phyloP scores from a whole-genome alignment of 2,113 vertebrate genomes.

The Paradoxurus hermaphroditus region DNA sequence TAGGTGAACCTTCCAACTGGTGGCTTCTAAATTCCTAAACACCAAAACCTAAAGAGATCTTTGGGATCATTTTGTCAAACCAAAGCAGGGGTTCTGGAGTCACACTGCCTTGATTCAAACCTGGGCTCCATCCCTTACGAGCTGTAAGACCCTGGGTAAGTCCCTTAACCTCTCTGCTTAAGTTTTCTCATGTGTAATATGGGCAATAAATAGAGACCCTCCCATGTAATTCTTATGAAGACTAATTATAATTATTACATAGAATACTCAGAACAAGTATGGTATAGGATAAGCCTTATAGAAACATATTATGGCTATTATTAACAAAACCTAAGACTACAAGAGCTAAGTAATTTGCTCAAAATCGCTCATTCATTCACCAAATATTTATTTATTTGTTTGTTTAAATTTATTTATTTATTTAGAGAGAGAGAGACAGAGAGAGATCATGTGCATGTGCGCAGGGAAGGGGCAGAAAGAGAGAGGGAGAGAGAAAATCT shows the following conservation, averaged over 20 bases:
- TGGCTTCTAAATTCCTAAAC: not conserved
- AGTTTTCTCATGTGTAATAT: not conserved
- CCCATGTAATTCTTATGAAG: not conserved
- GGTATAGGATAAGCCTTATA: not conserved
- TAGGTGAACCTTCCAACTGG: not conserved
- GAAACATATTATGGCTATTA: not conserved
- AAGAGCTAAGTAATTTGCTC: not conserved
- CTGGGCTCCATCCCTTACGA: not conserved
- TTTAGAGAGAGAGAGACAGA: no score
- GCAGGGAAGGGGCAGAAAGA: no score
- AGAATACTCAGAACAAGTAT: not conserved
- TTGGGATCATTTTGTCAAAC: not conserved
- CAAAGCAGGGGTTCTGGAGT: not conserved
- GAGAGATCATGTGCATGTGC: no score
- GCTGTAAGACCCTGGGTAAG: not conserved
- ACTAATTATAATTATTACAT: not conserved
- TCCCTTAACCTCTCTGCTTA: not conserved
- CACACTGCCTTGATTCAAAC: not conserved
- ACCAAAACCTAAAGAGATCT: not conserved
- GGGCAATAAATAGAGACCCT: not conserved
- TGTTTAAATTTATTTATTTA: no score
- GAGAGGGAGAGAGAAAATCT: no score
- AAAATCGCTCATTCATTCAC: not conserved
- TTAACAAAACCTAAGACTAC: not conserved
- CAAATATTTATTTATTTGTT: not conserved